A percentile compares a stretch with the other conserved stretches of the same genome.
phyloP scores from a whole-genome alignment of 1,140 invertebrate species.

The Drosophila dunni region DNA sequence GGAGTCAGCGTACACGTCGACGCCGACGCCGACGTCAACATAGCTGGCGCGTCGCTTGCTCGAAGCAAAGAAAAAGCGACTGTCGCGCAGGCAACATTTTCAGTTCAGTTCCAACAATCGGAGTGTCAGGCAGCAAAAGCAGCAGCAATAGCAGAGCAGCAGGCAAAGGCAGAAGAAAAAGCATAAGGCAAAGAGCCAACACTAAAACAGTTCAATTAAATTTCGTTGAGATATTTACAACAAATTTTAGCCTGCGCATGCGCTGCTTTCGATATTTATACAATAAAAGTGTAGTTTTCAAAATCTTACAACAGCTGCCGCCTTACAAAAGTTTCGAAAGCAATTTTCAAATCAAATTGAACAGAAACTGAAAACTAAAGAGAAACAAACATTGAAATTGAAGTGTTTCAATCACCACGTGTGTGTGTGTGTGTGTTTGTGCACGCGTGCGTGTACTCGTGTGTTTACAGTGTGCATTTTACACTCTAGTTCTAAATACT shows the following conservation, averaged over 20 bases:
- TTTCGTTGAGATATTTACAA: constrained; percentile 16
- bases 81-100: constrained; percentile 64
- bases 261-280: constrained; percentile 42
- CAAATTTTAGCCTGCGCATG: constrained; percentile 58
- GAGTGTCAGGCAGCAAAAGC: constrained; percentile 49
- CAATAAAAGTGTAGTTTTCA: constrained; percentile 24
- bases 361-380: constrained; percentile 9
- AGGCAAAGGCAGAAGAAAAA: constrained; percentile 21
- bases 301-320: constrained; percentile 24
- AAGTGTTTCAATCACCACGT: constrained; percentile 7
- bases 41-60: constrained; percentile 30
- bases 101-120: constrained; percentile 77
- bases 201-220: constrained; percentile 38
- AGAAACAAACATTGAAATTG: constrained; percentile 14
- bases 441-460: background rate
- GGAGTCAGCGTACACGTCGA: background rate
- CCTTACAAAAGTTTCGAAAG: constrained; percentile 16
- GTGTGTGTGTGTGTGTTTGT: constrained; percentile 13
- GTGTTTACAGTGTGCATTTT: constrained; percentile 9
- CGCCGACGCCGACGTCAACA: constrained; percentile 29
- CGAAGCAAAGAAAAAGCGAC: constrained; percentile 72
- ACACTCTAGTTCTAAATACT: constrained; percentile 11
- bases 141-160: constrained; percentile 10
- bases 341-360: constrained; percentile 13
- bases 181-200: constrained; percentile 40